Evolutionary conservation across 1,140 invertebrate species (phyloP).

Genomic region (Caenorhabditis remanei): DNA sequence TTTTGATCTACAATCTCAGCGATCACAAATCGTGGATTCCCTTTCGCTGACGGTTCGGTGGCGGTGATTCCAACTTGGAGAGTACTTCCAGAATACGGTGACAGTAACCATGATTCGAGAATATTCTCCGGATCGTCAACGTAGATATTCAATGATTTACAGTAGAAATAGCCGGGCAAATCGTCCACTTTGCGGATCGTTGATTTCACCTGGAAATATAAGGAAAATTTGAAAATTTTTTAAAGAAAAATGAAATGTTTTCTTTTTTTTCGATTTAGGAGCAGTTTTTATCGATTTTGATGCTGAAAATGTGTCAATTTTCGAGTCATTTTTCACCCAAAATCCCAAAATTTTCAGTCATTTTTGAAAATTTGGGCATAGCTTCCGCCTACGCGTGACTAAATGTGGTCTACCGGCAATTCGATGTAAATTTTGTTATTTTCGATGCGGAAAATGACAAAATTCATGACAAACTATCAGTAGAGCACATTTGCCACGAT

Average conservation of each 20-base stretch:
- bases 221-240: background rate
- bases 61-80: conserved; percentile 10
- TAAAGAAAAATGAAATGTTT: background rate
- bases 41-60: background rate
- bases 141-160: background rate
- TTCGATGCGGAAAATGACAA: background rate
- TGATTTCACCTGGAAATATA: background rate
- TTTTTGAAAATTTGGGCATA: too few species aligned
- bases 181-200: background rate
- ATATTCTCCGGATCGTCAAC: conserved; percentile 25
- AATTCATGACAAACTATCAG: background rate
- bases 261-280: too few species aligned
- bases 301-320: too few species aligned
- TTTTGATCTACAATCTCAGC: background rate
- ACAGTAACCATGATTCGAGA: background rate
- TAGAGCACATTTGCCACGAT: too few species aligned
- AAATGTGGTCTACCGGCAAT: too few species aligned
- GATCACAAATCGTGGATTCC: background rate
- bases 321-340: too few species aligned
- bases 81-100: background rate
- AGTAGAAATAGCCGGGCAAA: background rate
- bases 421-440: too few species aligned
- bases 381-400: too few species aligned
- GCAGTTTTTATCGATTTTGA: too few species aligned
- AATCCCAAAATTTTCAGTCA: too few species aligned